Evolutionary conservation across 2,797 vertebrate species (phyloP), one percentile per base, ranked within the genome.

Genomic region (Myripristis murdjan): DNA sequence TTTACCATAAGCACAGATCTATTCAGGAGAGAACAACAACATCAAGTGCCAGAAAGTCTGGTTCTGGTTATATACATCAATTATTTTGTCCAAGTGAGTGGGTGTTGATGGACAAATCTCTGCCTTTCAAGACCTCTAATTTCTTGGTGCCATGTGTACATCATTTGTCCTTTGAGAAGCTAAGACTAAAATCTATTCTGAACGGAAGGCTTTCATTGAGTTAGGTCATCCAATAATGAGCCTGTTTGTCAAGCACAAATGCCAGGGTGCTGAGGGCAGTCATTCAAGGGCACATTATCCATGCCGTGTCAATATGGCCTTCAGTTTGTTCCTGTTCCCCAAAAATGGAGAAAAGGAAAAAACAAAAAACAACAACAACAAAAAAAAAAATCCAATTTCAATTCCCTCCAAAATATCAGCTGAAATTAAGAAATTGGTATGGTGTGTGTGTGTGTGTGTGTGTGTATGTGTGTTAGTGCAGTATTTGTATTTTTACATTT

Each of bases 181-280:
- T 46, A 52, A 22, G 77, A 78, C 71, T 55, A 54, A 83, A 87
- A 90, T 91, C 88, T 85, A 91, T 91, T 91, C 70, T 83, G 87
- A 92, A 87, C 83, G 77, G 88, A 91, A 89, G 67, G 69, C 88
- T 92, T 86, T 88, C 87, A 89, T 90, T 91, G 91, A 92, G 88
- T 66, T 56, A 62, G 69, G 68, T 90, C 84, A 83, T 90, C 82
- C 88, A 87, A 89, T 93, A 90, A 94, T 91, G 89, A 91, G 85
- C 75, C 84, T 89, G 89, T 91, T 90, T 84, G 85, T 93, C 86
- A 90, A 88, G 80, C 73, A 85, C 76, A 90, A 90, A 87, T 87
- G 79, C 84, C 84, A 81, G 64, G 63, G 69, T 84, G 83, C 85
- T 77, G 75, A 77, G 79, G 73, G 67, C 70, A 87, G 77, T 78